A percentile compares a stretch with the other conserved stretches of the same genome.
Evolutionary conservation across 1,140 invertebrate genomes (phyloP).

Genomic region (Daktulosphaira vitifoliae): DNA sequence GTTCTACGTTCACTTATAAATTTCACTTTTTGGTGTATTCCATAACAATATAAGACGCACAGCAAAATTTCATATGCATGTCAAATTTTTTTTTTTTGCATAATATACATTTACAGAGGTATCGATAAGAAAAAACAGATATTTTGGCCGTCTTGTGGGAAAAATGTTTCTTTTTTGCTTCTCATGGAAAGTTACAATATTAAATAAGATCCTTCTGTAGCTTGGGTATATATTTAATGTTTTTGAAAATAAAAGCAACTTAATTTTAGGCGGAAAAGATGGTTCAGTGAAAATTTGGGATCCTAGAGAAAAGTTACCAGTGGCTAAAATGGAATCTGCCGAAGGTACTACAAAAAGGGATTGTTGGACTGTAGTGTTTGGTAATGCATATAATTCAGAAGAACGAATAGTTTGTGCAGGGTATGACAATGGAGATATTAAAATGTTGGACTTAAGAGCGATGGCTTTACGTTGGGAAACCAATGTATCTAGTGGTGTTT

Average conservation of each 20-base stretch:
- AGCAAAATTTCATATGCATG: too few relatives aligned
- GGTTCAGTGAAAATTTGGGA: constrained; percentile 88
- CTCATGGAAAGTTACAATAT: neutral
- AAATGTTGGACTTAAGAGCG: constrained; percentile 84
- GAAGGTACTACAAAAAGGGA: constrained; percentile 59
- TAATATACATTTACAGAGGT: too few relatives aligned
- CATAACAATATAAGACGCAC: too few relatives aligned
- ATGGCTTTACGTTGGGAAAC: constrained; percentile 83
- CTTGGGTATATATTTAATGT: neutral
- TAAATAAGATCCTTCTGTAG: neutral
- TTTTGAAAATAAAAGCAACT: neutral
- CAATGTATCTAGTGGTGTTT: constrained; percentile 88
- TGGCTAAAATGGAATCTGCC: constrained; percentile 75
- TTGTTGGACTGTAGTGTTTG: constrained; percentile 81
- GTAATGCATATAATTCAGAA: constrained; percentile 75
- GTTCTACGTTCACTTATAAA: too few relatives aligned
- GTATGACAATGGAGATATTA: constrained; percentile 94
- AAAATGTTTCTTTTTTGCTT: neutral
- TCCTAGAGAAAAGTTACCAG: constrained; percentile 79
- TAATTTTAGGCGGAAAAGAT: constrained; percentile 47
- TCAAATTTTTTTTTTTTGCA: too few relatives aligned
- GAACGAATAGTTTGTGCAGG: constrained; percentile 81
- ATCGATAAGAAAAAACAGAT: too few relatives aligned
- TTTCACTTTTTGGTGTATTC: too few relatives aligned
- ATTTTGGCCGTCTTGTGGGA: too few relatives aligned